phyloP scores from a whole-genome alignment of 2,888 invertebrate genomes.

The Pinctada fucata region DNA sequence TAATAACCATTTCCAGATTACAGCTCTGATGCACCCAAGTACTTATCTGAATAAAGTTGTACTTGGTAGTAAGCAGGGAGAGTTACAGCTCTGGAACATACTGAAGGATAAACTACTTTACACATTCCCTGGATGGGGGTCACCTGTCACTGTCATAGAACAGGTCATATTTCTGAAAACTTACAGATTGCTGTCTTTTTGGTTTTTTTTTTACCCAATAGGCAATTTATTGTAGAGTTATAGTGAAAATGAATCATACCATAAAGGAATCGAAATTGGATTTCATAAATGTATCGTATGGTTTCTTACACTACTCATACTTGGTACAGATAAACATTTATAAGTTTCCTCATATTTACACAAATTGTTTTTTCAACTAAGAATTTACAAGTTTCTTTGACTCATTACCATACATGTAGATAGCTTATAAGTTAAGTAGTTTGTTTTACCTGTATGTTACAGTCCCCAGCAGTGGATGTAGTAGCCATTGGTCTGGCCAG shows the following conservation, averaged over 20 bases:
- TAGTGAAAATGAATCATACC: no score
- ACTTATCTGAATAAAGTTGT: slow-evolving; percentile 96
- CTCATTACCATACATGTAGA: no score
- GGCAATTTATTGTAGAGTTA: no score
- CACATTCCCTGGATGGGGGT: slow-evolving; percentile 86
- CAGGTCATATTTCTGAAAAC: slow-evolving; percentile 78
- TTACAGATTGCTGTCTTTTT: neutral
- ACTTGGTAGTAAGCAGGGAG: slow-evolving; percentile 90
- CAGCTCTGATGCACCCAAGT: slow-evolving; percentile 91
- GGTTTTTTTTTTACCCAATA: neutral
- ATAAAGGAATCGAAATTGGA: no score
- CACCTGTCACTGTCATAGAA: slow-evolving; percentile 85
- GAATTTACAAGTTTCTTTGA: no score
- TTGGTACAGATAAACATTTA: no score
- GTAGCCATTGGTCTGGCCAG: slow-evolving; percentile 90
- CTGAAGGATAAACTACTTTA: slow-evolving; percentile 82
- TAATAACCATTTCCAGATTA: slow-evolving; percentile 85
- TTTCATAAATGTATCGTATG: no score
- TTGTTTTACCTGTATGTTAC: neutral
- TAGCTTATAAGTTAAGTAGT: no score
- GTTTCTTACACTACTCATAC: no score
- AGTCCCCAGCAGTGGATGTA: slow-evolving; percentile 94
- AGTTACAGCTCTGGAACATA: slow-evolving; percentile 93
- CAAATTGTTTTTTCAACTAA: no score
- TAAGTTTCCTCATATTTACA: no score